A percentile compares a stretch with the other conserved stretches of the same genome.
phyloP scores from a whole-genome alignment of 1,140 invertebrate genomes.

The Gryllus bimaculatus region DNA sequence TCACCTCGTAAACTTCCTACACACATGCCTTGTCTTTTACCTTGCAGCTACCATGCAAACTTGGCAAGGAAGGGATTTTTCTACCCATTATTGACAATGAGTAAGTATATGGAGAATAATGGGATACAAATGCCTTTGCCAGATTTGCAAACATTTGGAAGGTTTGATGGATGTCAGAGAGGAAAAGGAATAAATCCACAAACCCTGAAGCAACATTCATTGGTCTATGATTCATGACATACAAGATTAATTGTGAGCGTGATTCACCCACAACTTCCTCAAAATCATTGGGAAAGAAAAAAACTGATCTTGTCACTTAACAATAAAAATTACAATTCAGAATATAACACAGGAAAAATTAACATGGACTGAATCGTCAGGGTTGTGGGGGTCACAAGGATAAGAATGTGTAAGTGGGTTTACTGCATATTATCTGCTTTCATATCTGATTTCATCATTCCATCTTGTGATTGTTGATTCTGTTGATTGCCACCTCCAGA shows the following conservation, averaged over 20 bases:
- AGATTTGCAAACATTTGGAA: neutral
- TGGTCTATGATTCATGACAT: neutral
- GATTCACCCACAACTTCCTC: neutral
- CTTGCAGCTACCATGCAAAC: neutral
- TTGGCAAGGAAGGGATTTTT: neutral
- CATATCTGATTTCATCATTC: conserved; percentile 1
- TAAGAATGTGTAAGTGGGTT: neutral
- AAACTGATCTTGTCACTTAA: neutral
- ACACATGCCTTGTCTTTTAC: neutral
- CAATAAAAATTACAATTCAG: neutral
- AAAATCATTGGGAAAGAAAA: neutral
- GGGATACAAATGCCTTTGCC: neutral
- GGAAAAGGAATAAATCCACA: neutral
- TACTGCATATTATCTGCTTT: conserved; percentile 9
- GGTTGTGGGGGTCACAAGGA: neutral
- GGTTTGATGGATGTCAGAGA: neutral
- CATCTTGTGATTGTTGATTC: neutral
- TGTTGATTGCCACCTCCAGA: conserved; percentile 7
- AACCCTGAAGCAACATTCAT: neutral
- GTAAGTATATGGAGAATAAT: conserved; percentile 1
- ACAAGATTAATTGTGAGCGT: neutral
- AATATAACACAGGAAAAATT: neutral
- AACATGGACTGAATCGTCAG: neutral
- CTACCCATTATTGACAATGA: neutral
- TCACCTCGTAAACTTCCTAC: neutral